A percentile compares a stretch with the other conserved stretches of the same genome.
Conservation (phyloP, 2,797 vertebrate genomes). For the Pitangus sulphuratus region DNA sequence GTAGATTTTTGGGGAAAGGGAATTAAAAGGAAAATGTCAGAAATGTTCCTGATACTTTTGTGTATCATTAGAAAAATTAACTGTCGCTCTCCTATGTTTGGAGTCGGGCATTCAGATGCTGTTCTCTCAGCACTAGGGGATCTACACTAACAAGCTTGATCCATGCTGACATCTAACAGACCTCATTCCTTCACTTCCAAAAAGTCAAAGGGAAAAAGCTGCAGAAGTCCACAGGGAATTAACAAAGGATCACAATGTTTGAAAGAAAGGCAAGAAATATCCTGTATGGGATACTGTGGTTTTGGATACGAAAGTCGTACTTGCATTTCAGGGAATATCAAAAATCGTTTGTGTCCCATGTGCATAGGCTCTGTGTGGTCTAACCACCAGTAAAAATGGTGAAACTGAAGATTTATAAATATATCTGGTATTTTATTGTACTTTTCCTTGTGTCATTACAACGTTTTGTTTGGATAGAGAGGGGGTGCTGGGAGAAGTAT, state of each 20-base stretch:
- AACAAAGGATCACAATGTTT: not conserved
- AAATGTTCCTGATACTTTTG: constrained; percentile 26
- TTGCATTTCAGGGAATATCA: not conserved
- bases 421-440: not conserved
- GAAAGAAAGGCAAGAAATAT: not conserved
- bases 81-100: not conserved
- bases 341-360: rapidly evolving
- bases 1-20: not conserved
- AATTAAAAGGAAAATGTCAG: constrained; percentile 28
- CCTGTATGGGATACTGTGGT: not conserved
- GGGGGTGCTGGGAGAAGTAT: not conserved
- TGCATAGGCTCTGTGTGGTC: not conserved
- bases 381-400: not conserved
- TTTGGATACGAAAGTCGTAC: rapidly evolving
- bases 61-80: constrained; percentile 68
- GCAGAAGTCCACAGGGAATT: not conserved
- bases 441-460: not conserved
- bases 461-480: not conserved
- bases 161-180: constrained; percentile 53
- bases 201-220: constrained; percentile 12
- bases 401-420: not conserved
- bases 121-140: not conserved
- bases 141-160: constrained; percentile 7
- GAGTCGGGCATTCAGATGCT: not conserved
- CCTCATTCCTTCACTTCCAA: constrained; percentile 51